phyloP scores from a whole-genome alignment of 2,888 invertebrate species.

The Helicoverpa assulta region DNA sequence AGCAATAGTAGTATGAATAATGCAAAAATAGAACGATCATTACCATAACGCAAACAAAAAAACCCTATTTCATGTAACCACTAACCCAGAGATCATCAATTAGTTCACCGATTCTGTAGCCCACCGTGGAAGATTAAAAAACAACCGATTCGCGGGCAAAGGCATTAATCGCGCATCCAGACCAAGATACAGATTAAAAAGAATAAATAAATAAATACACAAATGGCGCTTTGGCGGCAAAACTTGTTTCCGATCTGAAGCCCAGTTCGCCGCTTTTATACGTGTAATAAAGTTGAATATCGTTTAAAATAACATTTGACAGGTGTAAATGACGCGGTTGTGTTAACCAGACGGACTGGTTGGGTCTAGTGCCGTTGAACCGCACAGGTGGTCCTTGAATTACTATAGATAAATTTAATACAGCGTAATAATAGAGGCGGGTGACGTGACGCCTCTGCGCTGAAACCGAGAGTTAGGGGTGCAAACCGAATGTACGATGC shows the following conservation, averaged over 20 bases:
- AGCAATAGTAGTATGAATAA: neutral
- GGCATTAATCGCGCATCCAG: constrained; percentile 82
- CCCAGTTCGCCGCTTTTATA: constrained; percentile 69
- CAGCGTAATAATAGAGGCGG: constrained; percentile 83
- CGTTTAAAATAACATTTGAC: constrained; percentile 74
- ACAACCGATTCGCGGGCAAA: constrained; percentile 70
- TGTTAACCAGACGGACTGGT: constrained; percentile 86
- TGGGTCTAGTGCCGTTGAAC: constrained; percentile 86
- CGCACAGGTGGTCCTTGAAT: constrained; percentile 87
- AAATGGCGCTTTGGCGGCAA: constrained; percentile 82
- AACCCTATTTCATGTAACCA: constrained; percentile 1
- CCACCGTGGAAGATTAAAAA: constrained; percentile 75
- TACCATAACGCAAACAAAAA: neutral
- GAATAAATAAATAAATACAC: constrained; percentile 77
- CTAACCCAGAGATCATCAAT: constrained; percentile 41
- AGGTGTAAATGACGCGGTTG: constrained; percentile 81
- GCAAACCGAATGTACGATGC: constrained; percentile 47
- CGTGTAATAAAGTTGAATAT: constrained; percentile 76
- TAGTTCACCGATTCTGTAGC: constrained; percentile 53
- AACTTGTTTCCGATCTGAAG: constrained; percentile 71
- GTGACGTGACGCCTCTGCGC: constrained; percentile 68
- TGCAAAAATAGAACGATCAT: neutral
- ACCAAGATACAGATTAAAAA: constrained; percentile 83
- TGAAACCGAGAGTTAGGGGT: constrained; percentile 73
- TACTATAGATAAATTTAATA: constrained; percentile 87